phyloP scores from a whole-genome alignment of 64 coral and sea anemone genomes.

The Cladopsammia gracilis region DNA sequence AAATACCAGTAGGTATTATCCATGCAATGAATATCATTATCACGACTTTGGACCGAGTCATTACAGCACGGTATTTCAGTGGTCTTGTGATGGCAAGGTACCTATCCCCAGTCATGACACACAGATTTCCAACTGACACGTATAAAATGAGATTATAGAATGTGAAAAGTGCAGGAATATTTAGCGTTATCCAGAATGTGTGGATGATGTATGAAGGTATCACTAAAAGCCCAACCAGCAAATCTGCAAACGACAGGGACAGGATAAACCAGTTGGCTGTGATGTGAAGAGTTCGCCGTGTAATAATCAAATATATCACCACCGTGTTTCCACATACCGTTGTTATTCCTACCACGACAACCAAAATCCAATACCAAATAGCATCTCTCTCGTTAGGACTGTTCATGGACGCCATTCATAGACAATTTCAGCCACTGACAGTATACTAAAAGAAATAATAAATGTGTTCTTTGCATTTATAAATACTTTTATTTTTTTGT shows the following conservation, averaged over 20 bases:
- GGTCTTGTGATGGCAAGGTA: constrained; percentile 57
- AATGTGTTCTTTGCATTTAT: no score
- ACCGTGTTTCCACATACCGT: constrained; percentile 59
- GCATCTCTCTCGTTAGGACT: neutral
- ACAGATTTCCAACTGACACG: constrained; percentile 71
- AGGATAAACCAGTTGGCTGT: constrained; percentile 78
- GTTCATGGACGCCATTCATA: neutral
- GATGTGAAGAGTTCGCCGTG: constrained; percentile 35
- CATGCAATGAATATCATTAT: neutral
- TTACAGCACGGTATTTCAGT: neutral
- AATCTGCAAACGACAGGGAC: constrained; percentile 61
- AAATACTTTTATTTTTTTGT: no score
- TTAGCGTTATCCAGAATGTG: constrained; percentile 10
- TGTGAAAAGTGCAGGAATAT: neutral
- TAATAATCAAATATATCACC: constrained; percentile 53
- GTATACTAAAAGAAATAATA: no score
- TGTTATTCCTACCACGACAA: neutral
- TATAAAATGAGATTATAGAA: constrained; percentile 66
- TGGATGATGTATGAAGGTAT: constrained; percentile 58
- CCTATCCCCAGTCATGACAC: constrained; percentile 74
- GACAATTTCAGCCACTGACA: neutral
- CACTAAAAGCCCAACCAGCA: constrained; percentile 41
- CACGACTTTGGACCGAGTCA: constrained; percentile 22
- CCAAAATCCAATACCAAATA: constrained; percentile 50
- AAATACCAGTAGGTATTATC: neutral